Evolutionary conservation across 1,140 invertebrate genomes (phyloP), one percentile per base, ranked within the genome.

Genomic region (Drosophila fuyamai): DNA sequence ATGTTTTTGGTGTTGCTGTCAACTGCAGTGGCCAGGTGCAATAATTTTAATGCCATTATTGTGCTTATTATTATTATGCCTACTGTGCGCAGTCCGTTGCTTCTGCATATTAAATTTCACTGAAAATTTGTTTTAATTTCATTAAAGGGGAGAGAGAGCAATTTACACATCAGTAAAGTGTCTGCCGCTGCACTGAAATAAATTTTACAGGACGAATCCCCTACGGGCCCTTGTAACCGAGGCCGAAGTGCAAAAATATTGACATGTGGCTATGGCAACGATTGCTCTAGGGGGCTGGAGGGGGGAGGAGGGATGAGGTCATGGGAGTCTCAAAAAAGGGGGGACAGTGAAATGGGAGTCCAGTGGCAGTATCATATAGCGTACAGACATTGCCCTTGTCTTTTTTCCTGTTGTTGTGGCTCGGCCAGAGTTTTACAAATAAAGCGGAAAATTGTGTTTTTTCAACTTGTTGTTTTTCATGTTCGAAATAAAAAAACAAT

Each of bases 91-190:
- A 16, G 4, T 18, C 1, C 36, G n/a, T 53, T 8, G 23, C 36
- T 14, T 27, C 29, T 50, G 66, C 51, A 51, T 75, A 66, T 76
- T 62, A 54, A 50, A 73, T 81, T 48, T 23, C 58, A 29, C 36
- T 79, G 68, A 65, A 83, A 85, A 80, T 88, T 78, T 77, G 67
- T 88, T 89, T 89, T 88, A 88, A 88, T 88, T 89, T 88, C 81
- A 88, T 88, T 83, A 83, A 86, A 79, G 76, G 77, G 57, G 32
- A 54, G 59, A 53, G 79, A 61, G 55, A 71, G 65, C 83, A 86
- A 85, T 86, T 86, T 82, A 82, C 83, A 86, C 83, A 83, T 86
- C 79, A 76, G 81, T 83, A 83, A 80, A 81, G 65, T 44, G 59
- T 57, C 76, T 27, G 46, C 29, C 56, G 66, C 41, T 74, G 68